Base-by-base conservation (phyloP, 2,113 vertebrate species). In the Trochalopteron elliotii region DNA sequence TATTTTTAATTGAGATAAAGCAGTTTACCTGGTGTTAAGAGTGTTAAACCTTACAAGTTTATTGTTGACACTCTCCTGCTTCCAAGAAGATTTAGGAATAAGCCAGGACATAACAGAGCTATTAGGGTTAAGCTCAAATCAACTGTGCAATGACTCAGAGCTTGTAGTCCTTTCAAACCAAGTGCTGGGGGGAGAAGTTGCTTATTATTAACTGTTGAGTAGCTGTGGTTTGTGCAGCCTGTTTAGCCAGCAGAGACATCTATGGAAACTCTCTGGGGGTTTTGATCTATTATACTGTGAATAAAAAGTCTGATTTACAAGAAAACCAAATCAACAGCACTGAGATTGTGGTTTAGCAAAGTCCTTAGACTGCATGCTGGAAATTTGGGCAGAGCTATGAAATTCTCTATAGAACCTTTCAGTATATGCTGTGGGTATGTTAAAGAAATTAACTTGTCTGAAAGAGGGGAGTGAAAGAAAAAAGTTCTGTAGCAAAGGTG, bases 101-200 rank as follows among this genome's bases (percentile, higher is more conserved):
- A 96, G 89, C 83, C 67, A 15, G 31, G 40, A 76, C 87, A 83
- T 92, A 83, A 87, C 90, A 96, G 81, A 85, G 47, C 92, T 95
- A 89, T 93, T 96, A 95, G 95, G 85, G 95, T 97, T 93, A 97
- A 97, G 85, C 94, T 92, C 90, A 93, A 94, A 94, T 96, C 95
- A 90, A 93, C 89, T 92, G 75, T 75, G 81, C 83, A 45, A 35
- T 97, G 96, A 97, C 83, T 95, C 95, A 97, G 95, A 91, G 89
- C 82, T 92, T 80, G 81, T 76, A 93, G 93, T 69, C 69, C 76
- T 97, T 94, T 95, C 90, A 95, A 77, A 93, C 65, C 86, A 78
- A 96, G 90, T 87, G 90, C 31, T 93, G 87, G 22, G 57, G 91
- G 64, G 55, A 92, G 89, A 92, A 94, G 82, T 72, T 84, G 78